These are phyloP conservation scores for Eriosoma lanigerum DNA, from an alignment of 1,140 invertebrate genomes.

Conservation along the genomic window DNA sequence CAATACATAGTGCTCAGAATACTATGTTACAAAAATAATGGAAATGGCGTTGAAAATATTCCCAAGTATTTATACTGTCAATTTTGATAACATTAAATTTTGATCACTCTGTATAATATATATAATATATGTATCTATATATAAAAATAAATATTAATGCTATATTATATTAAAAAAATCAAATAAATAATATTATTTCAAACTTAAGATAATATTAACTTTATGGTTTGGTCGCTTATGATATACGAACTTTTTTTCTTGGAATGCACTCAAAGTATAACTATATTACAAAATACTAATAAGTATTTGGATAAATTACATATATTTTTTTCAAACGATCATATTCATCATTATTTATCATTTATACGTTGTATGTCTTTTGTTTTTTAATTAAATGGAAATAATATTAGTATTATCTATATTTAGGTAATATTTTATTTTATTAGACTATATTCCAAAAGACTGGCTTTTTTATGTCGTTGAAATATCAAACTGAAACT, in stretches of 20 bases:
- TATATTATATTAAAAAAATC: neutral
- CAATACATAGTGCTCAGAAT: too few species aligned
- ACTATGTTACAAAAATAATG: too few species aligned
- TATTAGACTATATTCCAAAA: too few species aligned
- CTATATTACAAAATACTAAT: neutral
- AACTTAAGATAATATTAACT: constrained; percentile 17
- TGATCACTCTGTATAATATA: too few species aligned
- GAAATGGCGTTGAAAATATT: too few species aligned
- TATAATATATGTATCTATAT: constrained; percentile 11
- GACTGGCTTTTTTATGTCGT: too few species aligned
- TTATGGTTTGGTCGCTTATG: constrained; percentile 27
- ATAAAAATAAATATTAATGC: neutral
- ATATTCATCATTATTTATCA: neutral
- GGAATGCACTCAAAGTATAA: neutral
- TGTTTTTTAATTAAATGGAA: too few species aligned
- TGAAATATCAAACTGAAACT: too few species aligned
- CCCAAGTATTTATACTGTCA: too few species aligned
- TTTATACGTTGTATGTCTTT: neutral
- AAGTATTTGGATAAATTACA: neutral
- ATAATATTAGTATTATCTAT: too few species aligned
- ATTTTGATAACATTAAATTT: too few species aligned
- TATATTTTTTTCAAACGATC: neutral
- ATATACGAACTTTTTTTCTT: neutral
- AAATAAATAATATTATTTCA: neutral
- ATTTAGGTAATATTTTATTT: too few species aligned